phyloP scores from a whole-genome alignment of 2,888 invertebrate species.

The Drosophila anomalata region DNA sequence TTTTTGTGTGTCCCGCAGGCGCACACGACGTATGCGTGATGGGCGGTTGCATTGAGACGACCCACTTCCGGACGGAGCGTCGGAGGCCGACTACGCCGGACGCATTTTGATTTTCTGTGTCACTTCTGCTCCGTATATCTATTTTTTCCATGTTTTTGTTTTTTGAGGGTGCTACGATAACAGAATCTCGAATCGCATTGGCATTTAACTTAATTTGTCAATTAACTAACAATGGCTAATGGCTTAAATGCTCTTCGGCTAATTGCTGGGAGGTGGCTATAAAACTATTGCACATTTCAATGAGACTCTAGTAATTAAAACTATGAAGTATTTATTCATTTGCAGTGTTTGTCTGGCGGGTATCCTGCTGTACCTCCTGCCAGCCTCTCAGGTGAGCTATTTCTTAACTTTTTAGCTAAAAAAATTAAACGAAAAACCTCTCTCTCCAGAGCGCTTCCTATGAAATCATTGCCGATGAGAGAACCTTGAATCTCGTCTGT shows the following conservation, averaged over 20 bases:
- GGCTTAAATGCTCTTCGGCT: slow-evolving; percentile 5
- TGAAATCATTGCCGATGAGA: slow-evolving; percentile 49
- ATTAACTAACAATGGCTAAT: slow-evolving; percentile 29
- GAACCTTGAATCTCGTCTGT: slow-evolving; percentile 28
- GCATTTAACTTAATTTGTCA: slow-evolving; percentile 29
- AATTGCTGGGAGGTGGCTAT: slow-evolving; percentile 20
- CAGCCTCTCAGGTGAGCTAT: slow-evolving; percentile 2
- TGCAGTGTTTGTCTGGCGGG: slow-evolving; percentile 1
- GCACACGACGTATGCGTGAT: slow-evolving; percentile 54
- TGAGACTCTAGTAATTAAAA: not conserved
- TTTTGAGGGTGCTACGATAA: slow-evolving; percentile 11
- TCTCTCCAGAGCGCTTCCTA: slow-evolving; percentile 31
- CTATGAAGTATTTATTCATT: slow-evolving; percentile 3
- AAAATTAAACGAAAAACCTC: not conserved
- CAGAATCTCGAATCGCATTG: slow-evolving; percentile 12
- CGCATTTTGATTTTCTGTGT: slow-evolving; percentile 22
- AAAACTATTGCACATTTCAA: slow-evolving; percentile 15
- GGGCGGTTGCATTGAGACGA: slow-evolving; percentile 34
- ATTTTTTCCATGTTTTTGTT: not conserved
- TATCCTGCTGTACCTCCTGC: not conserved
- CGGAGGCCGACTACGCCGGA: slow-evolving; percentile 20
- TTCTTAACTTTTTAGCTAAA: not conserved
- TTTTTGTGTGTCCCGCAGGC: slow-evolving; percentile 54
- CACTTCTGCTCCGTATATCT: not conserved
- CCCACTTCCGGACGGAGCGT: slow-evolving; percentile 29